A percentile compares a stretch with the other conserved stretches of the same genome.
phyloP scores from a whole-genome alignment of 2,797 vertebrate species.

The Tapera naevia region DNA sequence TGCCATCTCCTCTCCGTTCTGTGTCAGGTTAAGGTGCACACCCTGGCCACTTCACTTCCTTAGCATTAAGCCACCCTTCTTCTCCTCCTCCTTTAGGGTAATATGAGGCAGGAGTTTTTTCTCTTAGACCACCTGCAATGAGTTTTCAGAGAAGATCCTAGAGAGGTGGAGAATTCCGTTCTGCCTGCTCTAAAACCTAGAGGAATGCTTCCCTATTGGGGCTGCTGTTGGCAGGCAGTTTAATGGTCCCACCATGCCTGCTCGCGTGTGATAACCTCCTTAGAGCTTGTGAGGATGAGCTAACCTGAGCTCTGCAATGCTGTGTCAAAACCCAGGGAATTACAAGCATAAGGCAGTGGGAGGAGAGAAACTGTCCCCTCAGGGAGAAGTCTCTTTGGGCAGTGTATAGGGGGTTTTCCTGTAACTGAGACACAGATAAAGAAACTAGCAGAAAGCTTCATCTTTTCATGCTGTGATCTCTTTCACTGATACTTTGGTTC shows the following conservation, averaged over 20 bases:
- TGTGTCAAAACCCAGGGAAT: background rate
- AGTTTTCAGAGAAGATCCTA: background rate
- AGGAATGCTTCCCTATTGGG: background rate
- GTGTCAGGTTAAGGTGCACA: background rate
- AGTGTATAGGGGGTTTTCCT: background rate
- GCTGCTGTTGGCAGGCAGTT: background rate
- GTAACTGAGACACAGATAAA: background rate
- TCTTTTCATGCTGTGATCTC: background rate
- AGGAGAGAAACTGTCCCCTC: background rate
- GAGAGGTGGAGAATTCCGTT: background rate
- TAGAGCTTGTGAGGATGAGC: background rate
- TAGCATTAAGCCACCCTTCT: background rate
- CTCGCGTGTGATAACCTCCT: accelerated
- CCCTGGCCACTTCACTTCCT: background rate
- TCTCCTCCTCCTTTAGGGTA: background rate
- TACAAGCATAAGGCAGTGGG: background rate
- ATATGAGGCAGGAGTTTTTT: background rate
- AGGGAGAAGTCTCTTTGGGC: background rate
- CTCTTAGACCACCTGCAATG: background rate
- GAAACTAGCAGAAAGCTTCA: background rate
- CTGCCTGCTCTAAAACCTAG: background rate
- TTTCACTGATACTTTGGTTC: background rate
- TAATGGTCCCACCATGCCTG: background rate
- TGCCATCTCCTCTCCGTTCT: background rate
- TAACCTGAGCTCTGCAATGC: background rate